phyloP scores from a whole-genome alignment of 2,113 vertebrate genomes.

The Tyto alba region DNA sequence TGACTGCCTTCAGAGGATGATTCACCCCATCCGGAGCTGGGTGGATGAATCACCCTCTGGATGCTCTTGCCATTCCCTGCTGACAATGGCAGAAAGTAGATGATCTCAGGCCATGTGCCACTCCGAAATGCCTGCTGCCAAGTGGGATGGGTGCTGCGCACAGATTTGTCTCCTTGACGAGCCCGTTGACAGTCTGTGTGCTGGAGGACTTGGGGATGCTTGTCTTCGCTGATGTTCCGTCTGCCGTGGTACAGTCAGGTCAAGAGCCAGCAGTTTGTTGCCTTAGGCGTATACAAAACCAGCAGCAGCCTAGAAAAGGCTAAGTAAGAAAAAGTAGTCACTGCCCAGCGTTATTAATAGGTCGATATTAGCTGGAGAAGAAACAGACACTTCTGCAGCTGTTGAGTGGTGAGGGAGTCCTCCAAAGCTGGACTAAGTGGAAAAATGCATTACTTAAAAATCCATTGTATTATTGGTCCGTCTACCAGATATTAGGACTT shows the following conservation, averaged over 20 bases:
- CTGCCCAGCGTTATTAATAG: background rate
- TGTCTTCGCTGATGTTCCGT: background rate
- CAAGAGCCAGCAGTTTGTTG: background rate
- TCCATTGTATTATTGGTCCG: background rate
- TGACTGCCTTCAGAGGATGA: background rate
- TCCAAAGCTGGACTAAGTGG: background rate
- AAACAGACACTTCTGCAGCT: background rate
- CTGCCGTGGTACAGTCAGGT: background rate
- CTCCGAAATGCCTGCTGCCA: background rate
- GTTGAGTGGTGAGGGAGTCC: background rate
- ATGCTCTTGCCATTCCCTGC: background rate
- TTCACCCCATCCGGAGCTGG: background rate
- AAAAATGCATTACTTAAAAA: background rate
- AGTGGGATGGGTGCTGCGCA: background rate
- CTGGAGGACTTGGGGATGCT: background rate
- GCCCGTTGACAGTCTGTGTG: fast-evolving
- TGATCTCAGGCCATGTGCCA: background rate
- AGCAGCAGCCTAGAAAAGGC: background rate
- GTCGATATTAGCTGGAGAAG: background rate
- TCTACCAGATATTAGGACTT: background rate
- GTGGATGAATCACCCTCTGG: background rate
- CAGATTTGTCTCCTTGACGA: background rate
- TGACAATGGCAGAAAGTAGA: background rate
- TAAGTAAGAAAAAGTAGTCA: background rate
- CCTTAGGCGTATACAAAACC: background rate